These are phyloP conservation scores for Lasioglossum villosulum DNA, from an alignment of 2,888 invertebrate species.

Conservation along the genomic window DNA sequence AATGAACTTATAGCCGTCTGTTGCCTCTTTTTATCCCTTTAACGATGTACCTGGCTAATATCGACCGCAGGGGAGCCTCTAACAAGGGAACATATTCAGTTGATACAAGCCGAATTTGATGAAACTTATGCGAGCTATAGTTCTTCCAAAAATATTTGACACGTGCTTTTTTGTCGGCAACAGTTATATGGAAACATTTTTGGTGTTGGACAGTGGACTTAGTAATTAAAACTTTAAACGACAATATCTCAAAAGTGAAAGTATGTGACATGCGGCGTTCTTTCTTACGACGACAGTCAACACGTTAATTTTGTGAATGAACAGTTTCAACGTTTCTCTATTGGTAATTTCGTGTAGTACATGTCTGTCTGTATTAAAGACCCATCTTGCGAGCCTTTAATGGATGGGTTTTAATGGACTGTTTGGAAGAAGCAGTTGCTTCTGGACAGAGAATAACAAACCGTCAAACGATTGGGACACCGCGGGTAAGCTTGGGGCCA, in stretches of 20 bases:
- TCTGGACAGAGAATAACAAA: slow-evolving; percentile 9
- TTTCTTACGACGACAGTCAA: too few species aligned
- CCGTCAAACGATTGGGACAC: neutral
- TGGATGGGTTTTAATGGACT: neutral
- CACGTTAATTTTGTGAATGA: too few species aligned
- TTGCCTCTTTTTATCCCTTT: slow-evolving; percentile 23
- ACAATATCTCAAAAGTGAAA: too few species aligned
- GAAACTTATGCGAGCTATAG: too few species aligned
- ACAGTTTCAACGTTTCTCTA: neutral
- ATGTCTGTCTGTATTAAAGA: neutral
- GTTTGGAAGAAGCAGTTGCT: neutral
- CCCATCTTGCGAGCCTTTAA: neutral
- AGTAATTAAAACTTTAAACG: too few species aligned
- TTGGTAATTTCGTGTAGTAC: neutral
- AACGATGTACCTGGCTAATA: neutral
- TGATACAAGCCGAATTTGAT: too few species aligned
- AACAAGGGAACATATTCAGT: too few species aligned
- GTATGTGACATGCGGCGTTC: too few species aligned
- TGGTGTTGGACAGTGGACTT: too few species aligned
- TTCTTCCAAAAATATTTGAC: too few species aligned
- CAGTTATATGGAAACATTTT: too few species aligned
- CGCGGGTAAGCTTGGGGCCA: neutral
- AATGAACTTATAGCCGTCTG: slow-evolving; percentile 55
- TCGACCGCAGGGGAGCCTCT: neutral
- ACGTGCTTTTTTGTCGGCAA: too few species aligned